Percentiles rank a stretch among this genome's conserved stretches.
Evolutionary conservation across 2,888 invertebrate genomes (phyloP).

Genomic region (Zelleria hepariella): DNA sequence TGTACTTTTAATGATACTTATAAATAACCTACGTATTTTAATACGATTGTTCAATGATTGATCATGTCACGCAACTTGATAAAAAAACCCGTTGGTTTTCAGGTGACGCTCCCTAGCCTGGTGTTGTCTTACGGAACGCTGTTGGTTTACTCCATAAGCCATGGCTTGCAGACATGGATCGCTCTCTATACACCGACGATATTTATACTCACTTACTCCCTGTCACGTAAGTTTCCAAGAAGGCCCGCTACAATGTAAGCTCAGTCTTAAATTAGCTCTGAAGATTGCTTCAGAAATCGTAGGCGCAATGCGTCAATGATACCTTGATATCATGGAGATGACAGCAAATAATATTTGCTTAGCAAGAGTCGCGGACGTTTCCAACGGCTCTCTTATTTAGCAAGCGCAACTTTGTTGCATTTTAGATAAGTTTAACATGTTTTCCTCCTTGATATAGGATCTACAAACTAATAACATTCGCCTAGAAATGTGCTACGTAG

Average conservation of each 20-base stretch:
- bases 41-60: not conserved
- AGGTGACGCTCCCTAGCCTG: slow-evolving; percentile 55
- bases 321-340: not conserved
- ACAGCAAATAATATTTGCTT: not conserved
- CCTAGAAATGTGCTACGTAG: no score
- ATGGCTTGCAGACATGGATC: slow-evolving; percentile 46
- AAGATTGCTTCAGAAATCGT: not conserved
- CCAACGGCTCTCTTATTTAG: not conserved
- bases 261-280: not conserved
- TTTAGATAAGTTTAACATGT: no score
- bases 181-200: slow-evolving; percentile 48
- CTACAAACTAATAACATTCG: no score
- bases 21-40: not conserved
- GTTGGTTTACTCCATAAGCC: slow-evolving; percentile 38
- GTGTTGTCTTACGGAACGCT: slow-evolving; percentile 56
- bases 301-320: not conserved
- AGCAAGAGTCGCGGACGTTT: not conserved
- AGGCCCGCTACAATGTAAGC: not conserved
- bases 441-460: no score
- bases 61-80: no score
- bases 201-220: slow-evolving; percentile 43
- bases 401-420: not conserved
- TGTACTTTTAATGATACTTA: no score
- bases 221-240: slow-evolving; percentile 47
- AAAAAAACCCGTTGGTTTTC: no score